Base-by-base conservation (phyloP, 1,140 invertebrate species). In the Zaprionus tsacasi region DNA sequence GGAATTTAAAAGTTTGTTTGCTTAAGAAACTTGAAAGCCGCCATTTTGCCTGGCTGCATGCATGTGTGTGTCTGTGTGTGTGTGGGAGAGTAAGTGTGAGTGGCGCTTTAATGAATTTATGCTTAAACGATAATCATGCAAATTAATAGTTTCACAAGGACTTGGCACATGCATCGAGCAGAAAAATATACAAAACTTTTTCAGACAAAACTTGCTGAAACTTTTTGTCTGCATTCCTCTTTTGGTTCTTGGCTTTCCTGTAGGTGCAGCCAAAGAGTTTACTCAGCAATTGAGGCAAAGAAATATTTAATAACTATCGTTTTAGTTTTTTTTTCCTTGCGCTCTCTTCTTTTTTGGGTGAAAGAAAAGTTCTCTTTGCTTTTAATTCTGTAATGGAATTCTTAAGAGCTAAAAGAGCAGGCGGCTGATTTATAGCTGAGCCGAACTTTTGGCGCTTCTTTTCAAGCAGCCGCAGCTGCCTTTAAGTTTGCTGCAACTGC, bases 1-100 rank as follows among this genome's bases (percentile, higher is more conserved):
- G 81, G 81, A 89, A 89, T 85, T 89, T 89, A 89, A 89, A 90
- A 90, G 86, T 90, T 90, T 89, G 79, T 89, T 85, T 82, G 70
- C 85, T 70, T 72, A 30, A 57, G 75, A 56, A 71, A 76, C 54
- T 66, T 59, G 45, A 45, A 40, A 48, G 63, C 45, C 55, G 72
- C 75, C 70, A 64, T 78, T 74, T 69, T 69, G 65, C 55, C 58
- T 45, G 4, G 17, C n/a, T 50, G 48, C 38, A 17, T 12, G 0
- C 40, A 13, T 36, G 43, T 48, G 54, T 48, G 30, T 48, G 48
- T 60, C 33, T 38, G 33, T 61, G 12, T 25, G n/a, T 57, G 33
- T 35, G 59, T 48, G 17, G 30, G n/a, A 48, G 57, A 58, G n/a
- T n/a, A n/a, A n/a, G 61, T 52, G 71, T 71, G 63, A 65, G 65